phyloP scores from a whole-genome alignment of 2,888 invertebrate species.

The Lycia hirtaria region DNA sequence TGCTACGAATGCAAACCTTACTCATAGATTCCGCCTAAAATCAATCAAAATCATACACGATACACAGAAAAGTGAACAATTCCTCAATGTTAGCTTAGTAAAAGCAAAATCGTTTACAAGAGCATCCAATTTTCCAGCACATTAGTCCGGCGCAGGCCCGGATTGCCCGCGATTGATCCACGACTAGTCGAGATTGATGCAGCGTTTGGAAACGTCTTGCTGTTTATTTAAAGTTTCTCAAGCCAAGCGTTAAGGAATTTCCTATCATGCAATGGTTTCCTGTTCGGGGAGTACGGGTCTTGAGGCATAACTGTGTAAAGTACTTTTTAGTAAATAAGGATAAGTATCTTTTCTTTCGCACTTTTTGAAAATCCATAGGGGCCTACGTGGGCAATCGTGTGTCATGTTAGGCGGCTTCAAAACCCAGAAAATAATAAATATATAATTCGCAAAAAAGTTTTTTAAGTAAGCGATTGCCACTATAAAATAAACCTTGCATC shows the following conservation, averaged over 20 bases:
- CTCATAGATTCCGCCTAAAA: too few species aligned
- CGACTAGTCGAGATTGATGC: constrained; percentile 39
- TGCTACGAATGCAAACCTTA: neutral
- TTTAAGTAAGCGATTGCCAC: too few species aligned
- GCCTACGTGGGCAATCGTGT: too few species aligned
- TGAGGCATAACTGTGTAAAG: too few species aligned
- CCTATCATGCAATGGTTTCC: constrained; percentile 9
- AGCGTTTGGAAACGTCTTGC: constrained; percentile 8
- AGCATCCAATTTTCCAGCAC: constrained; percentile 48
- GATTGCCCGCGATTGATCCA: constrained; percentile 38
- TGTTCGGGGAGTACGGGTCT: too few species aligned
- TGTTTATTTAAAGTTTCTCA: constrained; percentile 29
- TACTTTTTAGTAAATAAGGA: too few species aligned
- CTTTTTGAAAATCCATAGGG: too few species aligned
- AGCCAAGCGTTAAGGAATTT: constrained; percentile 7
- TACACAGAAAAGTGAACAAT: constrained; percentile 1
- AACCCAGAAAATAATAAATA: too few species aligned
- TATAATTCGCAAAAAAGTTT: too few species aligned
- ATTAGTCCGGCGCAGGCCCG: constrained; percentile 36
- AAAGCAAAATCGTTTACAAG: constrained; percentile 28
- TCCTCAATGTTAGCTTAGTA: constrained; percentile 18
- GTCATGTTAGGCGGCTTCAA: too few species aligned
- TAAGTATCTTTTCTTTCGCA: too few species aligned
- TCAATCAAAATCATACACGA: neutral
- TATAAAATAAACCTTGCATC: too few species aligned